Percentiles rank a stretch among this genome's conserved stretches.
Conservation (phyloP, 2,113 vertebrate genomes). For the Malurus melanocephalus region DNA sequence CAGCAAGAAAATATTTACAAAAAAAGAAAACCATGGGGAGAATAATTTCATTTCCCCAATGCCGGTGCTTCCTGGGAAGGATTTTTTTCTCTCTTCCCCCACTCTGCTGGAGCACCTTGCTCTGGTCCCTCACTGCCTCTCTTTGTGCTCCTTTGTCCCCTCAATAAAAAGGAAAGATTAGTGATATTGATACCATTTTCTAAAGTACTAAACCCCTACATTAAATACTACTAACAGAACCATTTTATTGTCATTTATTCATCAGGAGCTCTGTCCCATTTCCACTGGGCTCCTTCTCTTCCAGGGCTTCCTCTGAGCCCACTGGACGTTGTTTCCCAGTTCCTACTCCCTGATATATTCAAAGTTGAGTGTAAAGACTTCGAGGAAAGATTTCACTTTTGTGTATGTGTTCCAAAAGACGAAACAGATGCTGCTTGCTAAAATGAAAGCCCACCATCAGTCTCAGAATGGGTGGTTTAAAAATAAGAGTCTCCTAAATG, state of each 20-base stretch:
- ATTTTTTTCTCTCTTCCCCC: accelerated
- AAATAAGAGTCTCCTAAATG: background rate
- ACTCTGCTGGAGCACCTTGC: background rate
- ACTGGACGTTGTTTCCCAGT: background rate
- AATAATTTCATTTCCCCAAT: background rate
- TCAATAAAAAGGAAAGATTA: background rate
- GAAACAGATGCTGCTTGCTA: background rate
- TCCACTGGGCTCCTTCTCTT: background rate
- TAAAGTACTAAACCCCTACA: background rate
- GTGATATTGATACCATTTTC: background rate
- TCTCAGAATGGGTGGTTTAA: background rate
- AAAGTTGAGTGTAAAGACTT: background rate
- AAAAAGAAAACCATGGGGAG: background rate
- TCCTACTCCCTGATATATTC: background rate
- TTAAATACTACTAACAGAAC: background rate
- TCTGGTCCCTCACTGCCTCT: background rate
- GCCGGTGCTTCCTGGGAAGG: background rate
- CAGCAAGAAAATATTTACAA: background rate
- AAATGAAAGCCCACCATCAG: background rate
- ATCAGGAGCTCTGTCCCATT: background rate
- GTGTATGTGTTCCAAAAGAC: background rate
- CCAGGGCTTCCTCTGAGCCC: background rate
- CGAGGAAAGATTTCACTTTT: background rate
- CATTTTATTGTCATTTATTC: background rate
- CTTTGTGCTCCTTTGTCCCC: background rate